Conservation (phyloP, 2,888 invertebrate species). For the Drosophila buzzatii region DNA sequence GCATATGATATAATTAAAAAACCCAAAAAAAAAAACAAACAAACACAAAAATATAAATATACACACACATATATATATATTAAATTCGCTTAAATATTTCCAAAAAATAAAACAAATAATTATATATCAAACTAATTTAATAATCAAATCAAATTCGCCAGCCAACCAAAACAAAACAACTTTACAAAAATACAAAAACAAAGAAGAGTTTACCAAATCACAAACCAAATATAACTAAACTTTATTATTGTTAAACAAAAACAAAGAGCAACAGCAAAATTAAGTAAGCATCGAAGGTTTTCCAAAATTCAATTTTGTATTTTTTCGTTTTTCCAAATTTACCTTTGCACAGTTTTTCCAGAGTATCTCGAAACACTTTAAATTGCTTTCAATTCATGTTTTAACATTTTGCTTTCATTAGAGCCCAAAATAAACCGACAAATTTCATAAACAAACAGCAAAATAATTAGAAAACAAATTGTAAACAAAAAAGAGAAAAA, state of each 20-base stretch:
- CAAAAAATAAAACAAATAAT: slow-evolving; percentile 37
- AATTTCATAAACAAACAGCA: slow-evolving; percentile 63
- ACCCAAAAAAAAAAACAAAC: slow-evolving; percentile 30
- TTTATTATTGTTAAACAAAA: slow-evolving; percentile 76
- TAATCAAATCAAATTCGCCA: slow-evolving; percentile 71
- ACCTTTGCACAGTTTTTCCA: slow-evolving; percentile 7
- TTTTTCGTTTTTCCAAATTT: neutral
- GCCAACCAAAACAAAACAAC: slow-evolving; percentile 53
- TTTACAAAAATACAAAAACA: slow-evolving; percentile 15
- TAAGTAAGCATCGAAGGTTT: slow-evolving; percentile 14
- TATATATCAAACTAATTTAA: slow-evolving; percentile 70
- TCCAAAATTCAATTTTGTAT: neutral
- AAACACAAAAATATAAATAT: slow-evolving; percentile 27
- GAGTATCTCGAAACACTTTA: slow-evolving; percentile 20
- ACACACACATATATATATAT: slow-evolving; percentile 28
- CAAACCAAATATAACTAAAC: slow-evolving; percentile 44
- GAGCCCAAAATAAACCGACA: slow-evolving; percentile 59
- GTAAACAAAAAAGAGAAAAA: slow-evolving; percentile 59
- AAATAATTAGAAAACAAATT: slow-evolving; percentile 72
- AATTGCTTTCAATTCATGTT: slow-evolving; percentile 14
- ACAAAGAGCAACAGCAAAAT: slow-evolving; percentile 30
- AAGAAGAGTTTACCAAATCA: slow-evolving; percentile 57
- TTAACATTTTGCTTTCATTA: slow-evolving; percentile 25
- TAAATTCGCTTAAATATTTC: slow-evolving; percentile 65
- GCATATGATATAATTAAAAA: slow-evolving; percentile 18